Evolutionary conservation across 2,797 vertebrate genomes (phyloP), one percentile per base, ranked within the genome.

Genomic region (Clarias fuscus): DNA sequence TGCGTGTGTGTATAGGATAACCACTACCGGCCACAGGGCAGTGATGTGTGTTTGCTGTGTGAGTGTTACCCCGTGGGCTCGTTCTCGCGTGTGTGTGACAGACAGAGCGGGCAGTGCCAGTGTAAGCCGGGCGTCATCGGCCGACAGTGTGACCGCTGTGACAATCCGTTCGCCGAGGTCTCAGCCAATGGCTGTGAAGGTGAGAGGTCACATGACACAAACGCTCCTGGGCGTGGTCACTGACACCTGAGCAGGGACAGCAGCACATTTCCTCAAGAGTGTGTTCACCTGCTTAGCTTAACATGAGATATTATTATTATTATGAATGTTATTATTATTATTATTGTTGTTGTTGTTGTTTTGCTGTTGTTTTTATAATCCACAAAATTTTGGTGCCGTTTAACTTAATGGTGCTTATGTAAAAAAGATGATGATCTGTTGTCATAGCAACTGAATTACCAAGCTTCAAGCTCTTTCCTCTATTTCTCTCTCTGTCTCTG

Each of bases 161-260:
- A 99, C 92, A 99, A 99, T 92, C 98, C 98, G 14, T 99, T 99
- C 0, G 98, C 98, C 0, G 98, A 99, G 93, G 98, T 99, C 80
- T 97, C 98, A 0, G 89, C 95, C 61, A 96, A 95, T 0, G 98
- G 98, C 91, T 99, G 98, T 0, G 97, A 99, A 97, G 98, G 98
- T 98, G 83, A 87, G 94, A 82, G 40, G 81, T 33, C 86, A 75
- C 67, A 71, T 72, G 67, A 72, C 68, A 18, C 4, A 56, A 20
- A 33, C 65, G 22, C 17, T 15, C 15, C 14, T 15, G 65, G 65
- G 27, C 22, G 8, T 5, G 22, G 22, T 64, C 22, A n/a, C 22
- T 64, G 62, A 64, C 24, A 22, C 61, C 22, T 64, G 22, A 22
- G 13, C 20, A 5, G 20, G 1, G 20, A n/a, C 62, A 64, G 20